Base-by-base conservation (phyloP, 2,113 vertebrate species). In the Diphyllodes magnificus region DNA sequence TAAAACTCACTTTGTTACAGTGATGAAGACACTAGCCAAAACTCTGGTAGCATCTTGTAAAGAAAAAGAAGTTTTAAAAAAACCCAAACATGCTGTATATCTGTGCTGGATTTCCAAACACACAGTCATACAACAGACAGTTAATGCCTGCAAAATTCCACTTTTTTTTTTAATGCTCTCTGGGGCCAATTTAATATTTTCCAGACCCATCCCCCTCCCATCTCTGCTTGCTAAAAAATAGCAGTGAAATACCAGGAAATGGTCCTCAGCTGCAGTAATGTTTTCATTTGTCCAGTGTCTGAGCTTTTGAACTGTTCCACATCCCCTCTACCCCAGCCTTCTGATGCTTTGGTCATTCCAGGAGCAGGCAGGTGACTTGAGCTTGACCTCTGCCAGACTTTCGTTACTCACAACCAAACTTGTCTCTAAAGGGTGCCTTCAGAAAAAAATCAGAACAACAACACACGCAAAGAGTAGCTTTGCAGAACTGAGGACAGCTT, bases 221-320 rank as follows among this genome's bases (percentile, higher is more conserved):
- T 28, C 13, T 37, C 24, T 5, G 2, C 76, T 65, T 69, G 40
- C 63, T 86, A 27, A 91, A 94, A 88, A 61, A 5, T 65, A 86
- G 82, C 93, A 85, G 54, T 59, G 94, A 93, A 96, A 94, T 94
- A 82, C 28, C 85, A 97, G 93, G 95, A 96, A 96, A 96, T 91
- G 66, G 78, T 86, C 85, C 68, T 93, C 70, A 68, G 83, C 88
- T 92, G 90, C 19, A 2, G 73, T 85, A 81, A 60, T 86, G 65
- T 94, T 96, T 96, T 94, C 64, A 45, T 84, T 93, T 94, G 88
- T 57, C 60, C 13, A 1, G 8, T 27, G 8, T 60, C 47, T 19
- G 19, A 85, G 70, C 40, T 8, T 91, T 78, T 79, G 81, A 64
- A 53, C 53, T 28, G 19, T 51, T 87, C 45, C 39, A 59, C 28